phyloP scores from a whole-genome alignment of 2,888 invertebrate genomes.

The Caenorhabditis zanzibari region DNA sequence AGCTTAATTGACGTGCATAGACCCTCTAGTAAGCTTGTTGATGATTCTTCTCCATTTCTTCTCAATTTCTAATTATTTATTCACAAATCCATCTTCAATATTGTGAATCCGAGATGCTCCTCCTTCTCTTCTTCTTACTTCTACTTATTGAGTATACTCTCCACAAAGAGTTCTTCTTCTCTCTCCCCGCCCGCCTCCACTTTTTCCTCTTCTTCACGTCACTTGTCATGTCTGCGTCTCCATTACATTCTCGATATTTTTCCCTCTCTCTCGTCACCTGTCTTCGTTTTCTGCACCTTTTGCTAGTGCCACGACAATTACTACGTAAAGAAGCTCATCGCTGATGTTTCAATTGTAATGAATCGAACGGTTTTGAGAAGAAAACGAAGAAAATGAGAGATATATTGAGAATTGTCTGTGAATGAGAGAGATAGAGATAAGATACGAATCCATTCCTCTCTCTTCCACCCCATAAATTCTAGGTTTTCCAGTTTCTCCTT shows the following conservation, averaged over 20 bases:
- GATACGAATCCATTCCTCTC: conserved; percentile 4
- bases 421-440: neutral
- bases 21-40: neutral
- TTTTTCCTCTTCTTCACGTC: conserved; percentile 24
- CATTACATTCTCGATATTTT: neutral
- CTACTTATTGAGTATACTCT: conserved; percentile 7
- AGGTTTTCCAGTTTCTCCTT: conserved; percentile 1
- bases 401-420: neutral
- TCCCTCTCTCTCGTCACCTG: conserved; percentile 38
- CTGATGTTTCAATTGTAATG: conserved; percentile 26
- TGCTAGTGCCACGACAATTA: conserved; percentile 17
- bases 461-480: too few relatives aligned
- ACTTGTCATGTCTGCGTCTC: conserved; percentile 33
- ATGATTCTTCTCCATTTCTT: neutral
- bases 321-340: conserved; percentile 7
- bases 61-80: conserved; percentile 10
- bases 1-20: neutral
- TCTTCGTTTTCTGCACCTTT: conserved; percentile 14
- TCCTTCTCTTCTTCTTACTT: neutral
- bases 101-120: neutral
- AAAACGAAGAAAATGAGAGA: conserved; percentile 4
- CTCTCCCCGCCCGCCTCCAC: conserved; percentile 4
- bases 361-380: conserved; percentile 20
- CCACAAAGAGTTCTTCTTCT: conserved; percentile 18
- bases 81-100: conserved; percentile 1